Base-by-base conservation (phyloP, 2,888 invertebrate genomes). In the Drosophila putrida region DNA sequence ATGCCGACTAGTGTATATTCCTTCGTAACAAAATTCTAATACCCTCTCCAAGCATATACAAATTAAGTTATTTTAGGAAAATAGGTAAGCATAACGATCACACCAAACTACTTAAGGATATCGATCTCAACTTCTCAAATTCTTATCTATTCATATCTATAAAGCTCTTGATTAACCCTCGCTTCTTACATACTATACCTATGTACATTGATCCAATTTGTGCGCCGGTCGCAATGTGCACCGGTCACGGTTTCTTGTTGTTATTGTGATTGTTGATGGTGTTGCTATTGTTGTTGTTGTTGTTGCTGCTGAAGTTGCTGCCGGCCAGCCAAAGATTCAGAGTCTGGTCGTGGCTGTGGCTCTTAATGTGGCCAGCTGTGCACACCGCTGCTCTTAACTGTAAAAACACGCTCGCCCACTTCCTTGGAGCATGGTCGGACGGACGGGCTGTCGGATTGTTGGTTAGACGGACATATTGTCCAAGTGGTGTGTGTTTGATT, bases 381-480 rank as follows among this genome's bases (percentile, higher is more conserved):
- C 74, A 49, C 47, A 49, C 49, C 75, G 83, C 71, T 77, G 81
- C 59, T 77, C 79, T 79, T 83, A 89, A 90, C 89, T 87, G 87
- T 89, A 87, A 82, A 88, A 90, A 89, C 89, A 80, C 77, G 89
- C 84, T 89, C 90, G 89, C 89, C 89, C 90, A 89, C 89, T 90
- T 90, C 78, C 87, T 79, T 46, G 33, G 51, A 61, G 55, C 47
- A 51, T 28, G 9, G 28, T 36, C n/a, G 50, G 55, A 39, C 35
- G n/a, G 28, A 41, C 35, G 8, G 49, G 43, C 33, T 8, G 28
- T 10, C 25, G 4, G 33, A 53, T 35, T 8, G 27, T 20, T 6
- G 20, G 54, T 38, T 28, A 11, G 51, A 31, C 49, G 27, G 49
- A 58, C 55, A 50, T 53, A 65, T 67, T 75, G 74, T 80, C 58